phyloP scores from a whole-genome alignment of 2,113 vertebrate genomes.

The Stigmatopora argus region DNA sequence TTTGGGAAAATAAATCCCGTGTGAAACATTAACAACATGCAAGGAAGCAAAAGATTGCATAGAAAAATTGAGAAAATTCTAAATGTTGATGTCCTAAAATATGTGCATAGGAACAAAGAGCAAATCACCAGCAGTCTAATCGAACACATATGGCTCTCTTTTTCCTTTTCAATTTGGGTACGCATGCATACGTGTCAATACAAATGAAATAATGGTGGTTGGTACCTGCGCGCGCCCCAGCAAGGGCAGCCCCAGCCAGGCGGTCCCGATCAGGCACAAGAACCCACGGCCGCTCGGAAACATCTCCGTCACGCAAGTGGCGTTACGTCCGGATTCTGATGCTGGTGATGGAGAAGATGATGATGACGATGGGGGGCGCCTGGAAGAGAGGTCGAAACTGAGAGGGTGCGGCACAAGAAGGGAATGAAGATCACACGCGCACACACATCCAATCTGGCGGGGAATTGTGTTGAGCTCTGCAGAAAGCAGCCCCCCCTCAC shows the following conservation, averaged over 20 bases:
- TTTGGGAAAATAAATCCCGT: no score
- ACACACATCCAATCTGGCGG: conserved; percentile 6
- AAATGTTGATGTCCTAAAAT: not conserved
- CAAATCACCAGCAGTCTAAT: not conserved
- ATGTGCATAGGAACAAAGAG: not conserved
- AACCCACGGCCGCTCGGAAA: conserved; percentile 58
- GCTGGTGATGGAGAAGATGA: conserved; percentile 18
- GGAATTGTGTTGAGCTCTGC: conserved; percentile 57
- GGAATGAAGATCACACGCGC: conserved; percentile 22
- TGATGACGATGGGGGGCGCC: conserved; percentile 38
- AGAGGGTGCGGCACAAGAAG: conserved; percentile 62
- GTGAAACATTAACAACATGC: not conserved
- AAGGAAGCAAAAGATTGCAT: not conserved
- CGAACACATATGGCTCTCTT: not conserved
- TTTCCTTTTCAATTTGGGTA: not conserved
- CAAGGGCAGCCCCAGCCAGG: conserved; percentile 62
- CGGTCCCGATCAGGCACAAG: conserved; percentile 63
- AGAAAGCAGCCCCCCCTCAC: conserved; percentile 29
- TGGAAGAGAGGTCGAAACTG: conserved; percentile 16
- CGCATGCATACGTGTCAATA: conserved; percentile 5
- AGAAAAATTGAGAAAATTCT: not conserved
- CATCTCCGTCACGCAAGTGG: conserved; percentile 44
- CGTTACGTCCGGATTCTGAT: conserved; percentile 21
- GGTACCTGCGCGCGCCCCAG: conserved; percentile 63
- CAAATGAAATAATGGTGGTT: not conserved